Evolutionary conservation across 2,113 vertebrate species (phyloP).

Genomic region (Melanerpes aurifrons): DNA sequence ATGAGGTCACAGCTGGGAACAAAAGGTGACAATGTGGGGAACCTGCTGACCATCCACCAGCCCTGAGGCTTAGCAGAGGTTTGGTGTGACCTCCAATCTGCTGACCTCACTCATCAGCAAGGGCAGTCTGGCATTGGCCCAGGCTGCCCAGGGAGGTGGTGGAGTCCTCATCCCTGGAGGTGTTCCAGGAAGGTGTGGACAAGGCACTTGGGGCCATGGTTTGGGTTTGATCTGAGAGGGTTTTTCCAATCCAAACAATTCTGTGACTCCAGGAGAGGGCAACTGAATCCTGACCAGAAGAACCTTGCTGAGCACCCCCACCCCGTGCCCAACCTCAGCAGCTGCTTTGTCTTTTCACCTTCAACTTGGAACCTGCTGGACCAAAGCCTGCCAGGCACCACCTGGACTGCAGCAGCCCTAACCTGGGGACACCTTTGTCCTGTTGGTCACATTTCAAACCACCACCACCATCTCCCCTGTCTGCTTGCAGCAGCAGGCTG

Average conservation of each 20-base stretch:
- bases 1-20: background rate
- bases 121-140: background rate
- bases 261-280: background rate
- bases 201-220: no score
- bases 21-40: background rate
- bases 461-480: conserved; percentile 3
- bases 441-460: conserved; percentile 11
- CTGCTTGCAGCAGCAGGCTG: background rate
- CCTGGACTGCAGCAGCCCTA: background rate
- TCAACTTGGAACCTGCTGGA: conserved; percentile 10
- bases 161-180: no score
- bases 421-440: background rate
- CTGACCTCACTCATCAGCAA: background rate
- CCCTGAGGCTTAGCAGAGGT: background rate
- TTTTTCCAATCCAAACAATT: no score
- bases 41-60: background rate
- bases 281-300: background rate
- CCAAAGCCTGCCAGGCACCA: conserved; percentile 24
- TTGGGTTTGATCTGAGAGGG: no score
- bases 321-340: conserved; percentile 3
- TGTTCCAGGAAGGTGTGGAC: no score
- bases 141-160: no score
- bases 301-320: background rate
- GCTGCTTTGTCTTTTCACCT: conserved; percentile 40
- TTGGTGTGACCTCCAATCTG: background rate